phyloP scores from a whole-genome alignment of 2,113 vertebrate species.

The Microtus montanus region DNA sequence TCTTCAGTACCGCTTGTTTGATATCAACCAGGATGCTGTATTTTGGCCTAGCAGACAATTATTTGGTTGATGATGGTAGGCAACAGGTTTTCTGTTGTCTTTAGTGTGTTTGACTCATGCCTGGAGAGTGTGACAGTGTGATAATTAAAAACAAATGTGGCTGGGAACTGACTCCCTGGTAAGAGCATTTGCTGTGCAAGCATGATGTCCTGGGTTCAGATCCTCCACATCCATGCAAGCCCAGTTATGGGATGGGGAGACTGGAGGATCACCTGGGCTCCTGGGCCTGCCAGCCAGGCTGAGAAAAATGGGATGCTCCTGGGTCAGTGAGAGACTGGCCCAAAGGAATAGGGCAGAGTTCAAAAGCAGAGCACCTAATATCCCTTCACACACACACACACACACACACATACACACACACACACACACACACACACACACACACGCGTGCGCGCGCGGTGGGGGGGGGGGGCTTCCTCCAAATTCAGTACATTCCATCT shows the following conservation, averaged over 20 bases:
- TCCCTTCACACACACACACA: not conserved
- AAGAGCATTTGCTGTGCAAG: not conserved
- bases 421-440: too few relatives aligned
- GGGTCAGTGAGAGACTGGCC: not conserved
- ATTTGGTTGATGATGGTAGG: not conserved
- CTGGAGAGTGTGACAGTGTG: conserved; percentile 42
- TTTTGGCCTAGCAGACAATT: not conserved
- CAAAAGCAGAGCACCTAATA: not conserved
- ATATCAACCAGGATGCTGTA: not conserved
- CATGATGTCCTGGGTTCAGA: not conserved
- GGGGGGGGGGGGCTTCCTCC: conserved; percentile 31
- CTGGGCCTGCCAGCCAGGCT: not conserved
- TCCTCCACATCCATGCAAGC: not conserved
- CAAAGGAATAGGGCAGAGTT: not conserved
- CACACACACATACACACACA: too few relatives aligned
- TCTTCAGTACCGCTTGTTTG: not conserved
- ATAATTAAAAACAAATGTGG: conserved; percentile 32
- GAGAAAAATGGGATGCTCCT: not conserved
- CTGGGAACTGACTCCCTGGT: too few relatives aligned
- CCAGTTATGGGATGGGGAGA: too few relatives aligned
- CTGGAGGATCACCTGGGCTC: not conserved
- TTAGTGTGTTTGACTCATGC: conserved; percentile 46
- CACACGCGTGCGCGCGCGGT: accelerated
- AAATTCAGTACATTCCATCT: conserved; percentile 69
- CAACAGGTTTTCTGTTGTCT: conserved; percentile 36